Base-by-base conservation (phyloP, 1,140 invertebrate genomes). In the Zaprionus capensis region DNA sequence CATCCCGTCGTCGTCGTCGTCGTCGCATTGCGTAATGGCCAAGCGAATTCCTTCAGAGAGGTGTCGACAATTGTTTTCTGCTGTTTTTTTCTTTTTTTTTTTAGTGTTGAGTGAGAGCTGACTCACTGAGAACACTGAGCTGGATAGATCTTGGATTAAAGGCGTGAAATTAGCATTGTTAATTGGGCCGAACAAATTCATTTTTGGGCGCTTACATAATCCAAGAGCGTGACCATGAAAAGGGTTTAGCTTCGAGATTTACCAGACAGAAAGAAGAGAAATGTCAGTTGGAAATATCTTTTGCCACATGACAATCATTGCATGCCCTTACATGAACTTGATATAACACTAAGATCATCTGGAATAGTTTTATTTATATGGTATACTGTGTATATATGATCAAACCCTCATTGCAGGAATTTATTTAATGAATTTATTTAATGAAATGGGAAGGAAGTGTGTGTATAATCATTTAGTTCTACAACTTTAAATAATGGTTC, bases 161-260 rank as follows among this genome's bases (percentile, higher is more conserved):
- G 55, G 68, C 65, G 64, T 78, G 62, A 71, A 81, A 86, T 80
- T 80, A 72, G 63, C 67, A 67, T 82, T 78, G 78, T 53, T 76
- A 78, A 81, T 82, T 78, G 56, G 22, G 31, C 51, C 15, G 22
- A 77, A 72, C 46, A 61, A 78, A 63, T 68, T 68, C 58, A 71
- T 70, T 74, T 68, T 41, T 69, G 26, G 31, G 36, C 62, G 65
- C 63, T 90, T 88, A 77, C 81, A 75, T 70, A 90, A 88, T 71
- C 66, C 76, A 70, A 28, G 72, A 82, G 71, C 85, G 76, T 88
- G 85, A 85, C 85, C 85, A 85, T 88, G 85, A 85, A 88, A 88
- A 85, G 78, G 57, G 70, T 72, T 88, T 88, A 59, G 34, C 70
- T 55, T 26, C 44, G 56, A 62, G 71, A 69, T 44, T 63, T 34